Percentiles rank a stretch among this genome's conserved stretches.
Evolutionary conservation across 2,797 vertebrate species (phyloP).

Genomic region (Micrastur ruficollis): DNA sequence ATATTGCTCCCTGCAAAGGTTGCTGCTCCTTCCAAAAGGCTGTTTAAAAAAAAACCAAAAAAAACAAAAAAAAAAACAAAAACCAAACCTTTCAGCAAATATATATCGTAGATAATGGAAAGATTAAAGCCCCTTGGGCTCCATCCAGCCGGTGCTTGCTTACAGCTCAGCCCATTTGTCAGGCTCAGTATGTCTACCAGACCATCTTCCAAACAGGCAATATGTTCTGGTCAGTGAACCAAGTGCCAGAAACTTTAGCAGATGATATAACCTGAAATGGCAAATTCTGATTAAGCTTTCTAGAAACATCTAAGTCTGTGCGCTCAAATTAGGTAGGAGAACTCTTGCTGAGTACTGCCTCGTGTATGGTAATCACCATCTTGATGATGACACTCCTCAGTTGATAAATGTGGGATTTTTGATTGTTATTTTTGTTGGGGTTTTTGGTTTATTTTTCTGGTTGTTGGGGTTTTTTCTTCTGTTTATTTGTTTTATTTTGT

Average conservation of each 20-base stretch:
- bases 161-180: not conserved
- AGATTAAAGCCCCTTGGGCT: not conserved
- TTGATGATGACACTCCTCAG: not conserved
- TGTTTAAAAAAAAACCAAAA: not conserved
- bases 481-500: not conserved
- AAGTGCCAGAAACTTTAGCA: not conserved
- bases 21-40: not conserved
- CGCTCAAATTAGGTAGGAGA: not conserved
- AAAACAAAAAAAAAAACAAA: no score
- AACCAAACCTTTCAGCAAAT: not conserved
- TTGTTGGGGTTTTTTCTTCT: not conserved
- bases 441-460: not conserved
- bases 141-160: not conserved
- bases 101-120: not conserved
- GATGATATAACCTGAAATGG: not conserved
- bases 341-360: not conserved
- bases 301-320: not conserved
- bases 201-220: not conserved
- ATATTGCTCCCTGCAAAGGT: not conserved
- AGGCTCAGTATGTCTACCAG: not conserved
- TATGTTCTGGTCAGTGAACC: not conserved
- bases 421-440: not conserved
- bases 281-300: not conserved
- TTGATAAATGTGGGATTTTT: not conserved
- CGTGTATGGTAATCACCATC: not conserved